Evolutionary conservation across 2,113 vertebrate species (phyloP).

Genomic region (Heterotis niloticus): DNA sequence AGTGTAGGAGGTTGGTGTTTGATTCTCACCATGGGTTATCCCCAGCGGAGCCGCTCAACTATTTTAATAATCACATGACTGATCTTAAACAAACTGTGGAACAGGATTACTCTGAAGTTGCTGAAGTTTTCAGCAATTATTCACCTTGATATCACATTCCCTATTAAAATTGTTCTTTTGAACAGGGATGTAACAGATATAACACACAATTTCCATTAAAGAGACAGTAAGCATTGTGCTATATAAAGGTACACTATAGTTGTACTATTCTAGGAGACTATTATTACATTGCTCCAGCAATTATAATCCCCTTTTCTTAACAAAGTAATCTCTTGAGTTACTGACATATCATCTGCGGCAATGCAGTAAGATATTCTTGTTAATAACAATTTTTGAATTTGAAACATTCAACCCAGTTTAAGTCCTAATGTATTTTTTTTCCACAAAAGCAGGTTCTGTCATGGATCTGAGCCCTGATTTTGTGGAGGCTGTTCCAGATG

Average conservation of each 20-base stretch:
- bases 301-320: not conserved
- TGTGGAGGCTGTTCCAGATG: not conserved
- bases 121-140: not conserved
- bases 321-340: not conserved
- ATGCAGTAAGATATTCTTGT: not conserved
- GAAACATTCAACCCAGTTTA: not conserved
- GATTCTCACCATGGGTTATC: too few relatives aligned
- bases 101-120: not conserved
- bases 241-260: too few relatives aligned
- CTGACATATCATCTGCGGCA: not conserved
- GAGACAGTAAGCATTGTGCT: too few relatives aligned
- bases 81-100: not conserved
- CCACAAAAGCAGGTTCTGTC: too few relatives aligned
- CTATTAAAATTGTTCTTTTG: not conserved
- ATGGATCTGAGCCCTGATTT: too few relatives aligned
- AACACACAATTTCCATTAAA: too few relatives aligned
- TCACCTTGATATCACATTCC: conserved; percentile 3
- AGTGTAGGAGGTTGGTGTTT: too few relatives aligned
- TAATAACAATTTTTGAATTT: not conserved
- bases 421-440: too few relatives aligned
- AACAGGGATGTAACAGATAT: too few relatives aligned
- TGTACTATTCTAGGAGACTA: not conserved
- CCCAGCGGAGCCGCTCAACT: too few relatives aligned
- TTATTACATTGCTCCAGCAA: not conserved
- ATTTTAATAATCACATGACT: conserved; percentile 1